These are phyloP conservation scores for Cherax quadricarinatus DNA, from an alignment of 1,140 invertebrate genomes.

Conservation along the genomic window DNA sequence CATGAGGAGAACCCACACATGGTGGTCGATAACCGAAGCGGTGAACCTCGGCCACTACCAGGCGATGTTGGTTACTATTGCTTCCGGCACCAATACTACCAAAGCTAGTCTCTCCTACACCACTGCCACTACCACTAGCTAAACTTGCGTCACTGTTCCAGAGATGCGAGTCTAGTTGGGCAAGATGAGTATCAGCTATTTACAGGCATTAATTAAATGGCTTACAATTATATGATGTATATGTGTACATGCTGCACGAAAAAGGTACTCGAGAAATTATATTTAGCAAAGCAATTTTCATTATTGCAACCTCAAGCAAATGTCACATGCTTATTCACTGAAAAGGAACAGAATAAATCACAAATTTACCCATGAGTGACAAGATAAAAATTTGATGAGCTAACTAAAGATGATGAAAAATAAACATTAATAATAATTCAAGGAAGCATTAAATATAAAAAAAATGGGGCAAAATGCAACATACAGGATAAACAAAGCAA, in stretches of 20 bases:
- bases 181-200: neutral
- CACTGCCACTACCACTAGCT: constrained; percentile 42
- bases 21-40: constrained; percentile 51
- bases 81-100: constrained; percentile 48
- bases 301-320: no score
- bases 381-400: no score
- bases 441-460: no score
- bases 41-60: constrained; percentile 55
- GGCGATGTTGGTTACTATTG: constrained; percentile 22
- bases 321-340: no score
- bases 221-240: neutral
- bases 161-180: constrained; percentile 54
- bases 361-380: no score
- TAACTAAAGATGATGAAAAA: no score
- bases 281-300: no score
- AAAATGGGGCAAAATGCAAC: no score
- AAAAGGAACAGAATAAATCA: no score
- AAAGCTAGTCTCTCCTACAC: constrained; percentile 11
- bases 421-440: no score
- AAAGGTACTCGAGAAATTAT: no score
- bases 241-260: neutral
- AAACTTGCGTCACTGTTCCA: constrained; percentile 58
- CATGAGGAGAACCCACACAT: constrained; percentile 61
- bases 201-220: neutral
- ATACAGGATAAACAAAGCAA: no score